A percentile compares a stretch with the other conserved stretches of the same genome.
Evolutionary conservation across 2,888 invertebrate species (phyloP).

Genomic region (Ecliptopera silaceata): DNA sequence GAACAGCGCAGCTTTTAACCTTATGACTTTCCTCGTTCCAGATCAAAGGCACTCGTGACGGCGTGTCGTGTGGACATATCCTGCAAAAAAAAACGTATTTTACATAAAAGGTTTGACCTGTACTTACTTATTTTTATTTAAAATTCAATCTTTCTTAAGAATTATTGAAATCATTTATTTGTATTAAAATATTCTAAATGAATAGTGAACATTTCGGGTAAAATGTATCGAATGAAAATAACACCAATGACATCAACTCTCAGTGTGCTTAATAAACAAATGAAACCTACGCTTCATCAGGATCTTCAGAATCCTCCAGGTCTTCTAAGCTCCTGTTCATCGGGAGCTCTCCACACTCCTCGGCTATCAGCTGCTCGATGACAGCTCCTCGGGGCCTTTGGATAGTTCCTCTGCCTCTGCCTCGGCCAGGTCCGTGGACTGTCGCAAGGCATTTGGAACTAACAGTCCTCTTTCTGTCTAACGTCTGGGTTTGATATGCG

Average conservation of each 20-base stretch:
- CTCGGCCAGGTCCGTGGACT: constrained; percentile 65
- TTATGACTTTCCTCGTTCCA: constrained; percentile 80
- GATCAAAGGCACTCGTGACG: constrained; percentile 89
- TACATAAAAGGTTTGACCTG: no score
- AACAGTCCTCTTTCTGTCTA: constrained; percentile 65
- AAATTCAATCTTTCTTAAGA: no score
- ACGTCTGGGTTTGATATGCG: constrained; percentile 74
- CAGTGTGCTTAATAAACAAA: background rate
- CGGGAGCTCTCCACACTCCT: constrained; percentile 72
- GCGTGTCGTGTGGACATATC: constrained; percentile 87
- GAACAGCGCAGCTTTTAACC: constrained; percentile 63
- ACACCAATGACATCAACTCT: no score
- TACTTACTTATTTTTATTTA: no score
- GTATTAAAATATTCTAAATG: no score
- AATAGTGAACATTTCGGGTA: no score
- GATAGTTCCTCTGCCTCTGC: constrained; percentile 57
- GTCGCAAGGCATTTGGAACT: constrained; percentile 71
- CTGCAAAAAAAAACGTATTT: constrained; percentile 43
- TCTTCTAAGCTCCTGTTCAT: constrained; percentile 80
- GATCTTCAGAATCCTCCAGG: constrained; percentile 84
- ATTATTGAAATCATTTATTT: no score
- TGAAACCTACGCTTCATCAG: constrained; percentile 74
- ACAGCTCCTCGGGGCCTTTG: constrained; percentile 69
- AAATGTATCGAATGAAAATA: no score
- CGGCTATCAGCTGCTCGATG: constrained; percentile 75